Percentiles rank a stretch among this genome's conserved stretches.
phyloP scores from a whole-genome alignment of 2,888 invertebrate species.

The Melanchra persicariae region DNA sequence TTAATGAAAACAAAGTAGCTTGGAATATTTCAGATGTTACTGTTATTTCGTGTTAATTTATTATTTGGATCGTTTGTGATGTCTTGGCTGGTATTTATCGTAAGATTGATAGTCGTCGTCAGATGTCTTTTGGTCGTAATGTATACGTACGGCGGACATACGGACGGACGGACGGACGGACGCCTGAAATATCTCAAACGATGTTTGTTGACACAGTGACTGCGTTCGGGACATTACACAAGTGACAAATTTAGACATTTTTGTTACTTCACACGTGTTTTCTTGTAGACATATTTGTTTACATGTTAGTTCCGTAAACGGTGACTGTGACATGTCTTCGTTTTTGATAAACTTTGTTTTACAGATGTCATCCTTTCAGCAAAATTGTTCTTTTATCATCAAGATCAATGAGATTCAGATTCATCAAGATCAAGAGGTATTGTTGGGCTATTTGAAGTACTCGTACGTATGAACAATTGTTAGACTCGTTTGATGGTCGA shows the following conservation, averaged over 20 bases:
- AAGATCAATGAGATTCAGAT: slow-evolving; percentile 25
- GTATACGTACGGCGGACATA: slow-evolving; percentile 70
- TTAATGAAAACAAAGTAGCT: slow-evolving; percentile 72
- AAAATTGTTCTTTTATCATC: slow-evolving; percentile 12
- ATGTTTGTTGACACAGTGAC: slow-evolving; percentile 84
- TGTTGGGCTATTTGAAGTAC: background rate
- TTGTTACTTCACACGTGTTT: slow-evolving; percentile 74
- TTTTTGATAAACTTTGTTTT: slow-evolving; percentile 28
- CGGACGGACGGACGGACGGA: slow-evolving; percentile 68
- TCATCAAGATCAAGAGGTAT: background rate
- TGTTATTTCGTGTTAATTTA: slow-evolving; percentile 62
- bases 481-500: background rate
- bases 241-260: slow-evolving; percentile 76
- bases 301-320: slow-evolving; percentile 60
- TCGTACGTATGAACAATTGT: background rate
- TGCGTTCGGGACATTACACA: slow-evolving; percentile 78
- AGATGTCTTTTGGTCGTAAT: slow-evolving; percentile 86
- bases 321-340: slow-evolving; percentile 48
- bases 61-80: slow-evolving; percentile 68
- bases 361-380: slow-evolving; percentile 26
- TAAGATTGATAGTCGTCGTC: slow-evolving; percentile 89
- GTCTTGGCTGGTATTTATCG: slow-evolving; percentile 85
- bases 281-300: slow-evolving; percentile 64
- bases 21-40: slow-evolving; percentile 50
- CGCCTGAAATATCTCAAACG: slow-evolving; percentile 83